Evolutionary conservation across 1,140 invertebrate species (phyloP).

Genomic region (Drosophila biarmipes): DNA sequence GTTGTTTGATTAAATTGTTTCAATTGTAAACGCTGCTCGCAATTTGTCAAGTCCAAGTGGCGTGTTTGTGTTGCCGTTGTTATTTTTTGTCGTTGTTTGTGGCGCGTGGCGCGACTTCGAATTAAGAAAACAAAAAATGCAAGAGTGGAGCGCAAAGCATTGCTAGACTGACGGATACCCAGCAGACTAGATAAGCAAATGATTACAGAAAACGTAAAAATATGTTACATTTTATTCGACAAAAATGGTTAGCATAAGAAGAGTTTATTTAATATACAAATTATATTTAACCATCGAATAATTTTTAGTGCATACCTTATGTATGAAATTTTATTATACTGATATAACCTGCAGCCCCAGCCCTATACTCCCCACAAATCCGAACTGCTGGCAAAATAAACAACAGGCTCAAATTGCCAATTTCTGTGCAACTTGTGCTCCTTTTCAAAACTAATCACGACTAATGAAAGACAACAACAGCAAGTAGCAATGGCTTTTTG

Average conservation of each 20-base stretch:
- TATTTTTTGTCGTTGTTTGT: constrained; percentile 27
- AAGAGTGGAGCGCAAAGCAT: constrained; percentile 3
- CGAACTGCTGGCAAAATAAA: constrained; percentile 27
- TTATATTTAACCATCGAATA: too few relatives aligned
- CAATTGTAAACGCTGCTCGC: constrained; percentile 72
- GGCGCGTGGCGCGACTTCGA: constrained; percentile 58
- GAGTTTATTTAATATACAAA: too few relatives aligned
- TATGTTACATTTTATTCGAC: too few relatives aligned
- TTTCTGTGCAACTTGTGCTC: constrained; percentile 54
- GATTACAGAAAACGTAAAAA: too few relatives aligned
- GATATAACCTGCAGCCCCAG: neutral
- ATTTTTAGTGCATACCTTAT: too few relatives aligned
- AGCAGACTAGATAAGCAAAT: neutral
- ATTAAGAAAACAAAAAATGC: constrained; percentile 41
- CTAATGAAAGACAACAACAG: constrained; percentile 69
- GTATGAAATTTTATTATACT: too few relatives aligned
- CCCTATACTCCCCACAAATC: neutral
- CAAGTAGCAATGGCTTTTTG: constrained; percentile 54
- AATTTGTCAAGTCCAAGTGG: constrained; percentile 78
- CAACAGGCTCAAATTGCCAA: constrained; percentile 54
- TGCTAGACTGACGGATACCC: constrained; percentile 3
- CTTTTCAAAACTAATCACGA: constrained; percentile 76
- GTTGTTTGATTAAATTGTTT: constrained; percentile 77
- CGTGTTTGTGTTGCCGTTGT: constrained; percentile 51
- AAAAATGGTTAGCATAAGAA: too few relatives aligned